These are phyloP conservation scores for Andrena minutula DNA, from an alignment of 2,888 invertebrate genomes.

Conservation along the genomic window DNA sequence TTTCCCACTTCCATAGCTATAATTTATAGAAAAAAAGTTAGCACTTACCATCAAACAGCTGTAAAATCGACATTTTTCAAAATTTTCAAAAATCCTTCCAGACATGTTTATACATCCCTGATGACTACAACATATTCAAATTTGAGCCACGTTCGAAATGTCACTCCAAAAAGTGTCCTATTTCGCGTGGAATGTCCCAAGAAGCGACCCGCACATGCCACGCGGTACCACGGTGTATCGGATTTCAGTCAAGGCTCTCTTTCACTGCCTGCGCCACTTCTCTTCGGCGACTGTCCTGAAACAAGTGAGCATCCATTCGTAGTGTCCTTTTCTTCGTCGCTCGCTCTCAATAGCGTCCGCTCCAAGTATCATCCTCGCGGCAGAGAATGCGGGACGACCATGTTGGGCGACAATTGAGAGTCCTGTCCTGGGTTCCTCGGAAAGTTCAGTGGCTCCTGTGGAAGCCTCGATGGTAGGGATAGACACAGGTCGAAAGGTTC, in stretches of 20 bases:
- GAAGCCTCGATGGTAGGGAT: not conserved
- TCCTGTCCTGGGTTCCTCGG: not conserved
- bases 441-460: conserved; percentile 31
- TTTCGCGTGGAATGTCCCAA: no score
- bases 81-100: no score
- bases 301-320: not conserved
- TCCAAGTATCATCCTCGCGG: not conserved
- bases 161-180: no score
- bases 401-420: not conserved
- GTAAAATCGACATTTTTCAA: no score
- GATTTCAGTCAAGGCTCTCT: not conserved
- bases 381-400: not conserved
- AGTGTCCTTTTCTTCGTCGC: not conserved
- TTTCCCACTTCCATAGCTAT: no score
- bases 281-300: not conserved
- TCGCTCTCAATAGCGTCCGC: conserved; percentile 20
- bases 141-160: no score
- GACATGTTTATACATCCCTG: no score
- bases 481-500: conserved; percentile 2
- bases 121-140: no score
- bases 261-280: not conserved
- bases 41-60: no score
- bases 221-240: conserved; percentile 1
- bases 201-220: not conserved
- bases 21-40: no score